Base-by-base conservation (phyloP, 2,888 invertebrate genomes). In the Baccha elongata region DNA sequence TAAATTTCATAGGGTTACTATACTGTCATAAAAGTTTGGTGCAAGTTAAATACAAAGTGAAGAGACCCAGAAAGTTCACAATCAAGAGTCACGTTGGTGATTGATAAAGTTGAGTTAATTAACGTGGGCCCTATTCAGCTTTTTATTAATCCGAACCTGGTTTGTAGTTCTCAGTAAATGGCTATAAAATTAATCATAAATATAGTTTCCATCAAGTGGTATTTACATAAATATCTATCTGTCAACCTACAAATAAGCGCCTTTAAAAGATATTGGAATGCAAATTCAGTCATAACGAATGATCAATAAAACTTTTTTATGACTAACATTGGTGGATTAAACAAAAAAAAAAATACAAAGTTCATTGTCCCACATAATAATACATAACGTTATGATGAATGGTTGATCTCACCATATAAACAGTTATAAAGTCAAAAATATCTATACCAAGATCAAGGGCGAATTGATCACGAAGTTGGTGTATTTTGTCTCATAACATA, bases 351-450 rank as follows among this genome's bases (percentile, higher is more conserved):
- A n/a, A n/a, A n/a, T n/a, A 5, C 23, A 60, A 19, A 76, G 75
- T 62, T 76, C 69, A 64, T 44, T 69, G 62, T 15, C 10, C 67
- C 52, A 35, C n/a, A n/a, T n/a, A n/a, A n/a, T n/a, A n/a, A 26
- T 60, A 46, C 15, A 67, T 13, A 11, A 13, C 64, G 17, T 15
- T 23, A 44, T 32, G 29, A 35, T 17, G 11, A 68, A 62, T 29
- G 8, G n/a, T 37, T 40, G 17, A 35, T 23, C 13, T 10, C 6
- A 6, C 8, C 44, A 29, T 26, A 64, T 7, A 23, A 46, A 19
- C 21, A 40, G 50, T 21, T 42, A 13, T 23, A 11, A n/a, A 15
- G 10, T 29, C 26, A 40, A 52, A 15, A 58, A 29, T 23, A 1
- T 3, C 0, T 19, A 13, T 4, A 46, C 10, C 62, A 80, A 80